Evolutionary conservation across 2,888 invertebrate species (phyloP), one percentile per base, ranked within the genome.

Genomic region (Phania funesta): DNA sequence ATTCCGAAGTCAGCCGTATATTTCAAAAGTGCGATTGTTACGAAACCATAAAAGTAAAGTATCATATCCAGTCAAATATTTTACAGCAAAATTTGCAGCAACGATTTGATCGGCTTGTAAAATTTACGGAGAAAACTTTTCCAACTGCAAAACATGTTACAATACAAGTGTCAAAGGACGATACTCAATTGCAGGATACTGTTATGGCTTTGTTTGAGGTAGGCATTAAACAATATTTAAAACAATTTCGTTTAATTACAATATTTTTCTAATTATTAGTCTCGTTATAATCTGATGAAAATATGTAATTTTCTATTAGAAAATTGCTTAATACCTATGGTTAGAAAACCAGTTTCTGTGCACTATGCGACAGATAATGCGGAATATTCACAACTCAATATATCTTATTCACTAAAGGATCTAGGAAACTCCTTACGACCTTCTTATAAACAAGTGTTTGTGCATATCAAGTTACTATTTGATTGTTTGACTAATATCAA

Each of bases 261-360:
- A 41, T 16, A 5, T 41, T 3, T 68, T 41, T 67, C 38, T 44
- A 11, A 9, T n/a, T 41, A 29, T 48, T 88, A 91, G 83, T 87
- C 89, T 2, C 89, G 88, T 46, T 91, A 89, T 64, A 90, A 90
- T 84, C 89, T 90, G 0, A 85, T 85, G n/a, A 87, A 87, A 35
- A 84, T 91, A 2, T 90, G 90, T 41, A 85, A 88, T 11, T 91
- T 91, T 65, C 76, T 91, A 1, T 48, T 91, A 13, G 87, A 89
- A 3, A 90, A 90, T 73, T 89, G 91, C 41, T 89, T 91, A 50
- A 86, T 89, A 50, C 91, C 91, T 7, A 86, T 91, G 2, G 87
- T 91, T 3, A 85, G 85, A 8, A 89, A 89, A 41, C 91, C 91
- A 0, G 90, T 90, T 2, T 90, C 90, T 1, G 85, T 90, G 0